Percentiles rank a stretch among this genome's conserved stretches.
These are phyloP conservation scores for Magallana gigas DNA, from an alignment of 1,140 invertebrate genomes.

Conservation along the genomic window DNA sequence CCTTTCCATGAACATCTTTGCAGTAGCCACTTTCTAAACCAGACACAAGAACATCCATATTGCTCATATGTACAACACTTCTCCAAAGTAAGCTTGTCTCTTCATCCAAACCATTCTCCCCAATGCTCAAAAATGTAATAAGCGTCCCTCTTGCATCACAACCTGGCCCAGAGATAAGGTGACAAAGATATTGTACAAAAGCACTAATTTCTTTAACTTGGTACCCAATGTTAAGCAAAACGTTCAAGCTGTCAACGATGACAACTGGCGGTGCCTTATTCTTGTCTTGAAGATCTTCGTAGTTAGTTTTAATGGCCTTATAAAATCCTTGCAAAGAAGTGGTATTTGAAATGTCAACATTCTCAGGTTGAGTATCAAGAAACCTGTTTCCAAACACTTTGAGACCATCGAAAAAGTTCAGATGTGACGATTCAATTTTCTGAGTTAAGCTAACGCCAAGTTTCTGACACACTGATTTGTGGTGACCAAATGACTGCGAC, in stretches of 20 bases:
- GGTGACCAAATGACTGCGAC: conserved; percentile 68
- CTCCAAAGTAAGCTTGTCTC: conserved; percentile 59
- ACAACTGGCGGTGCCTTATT: conserved; percentile 49
- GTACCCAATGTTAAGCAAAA: conserved; percentile 62
- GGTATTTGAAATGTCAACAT: not conserved
- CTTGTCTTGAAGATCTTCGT: conserved; percentile 28
- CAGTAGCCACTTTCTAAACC: conserved; percentile 68
- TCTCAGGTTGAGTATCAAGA: conserved; percentile 20
- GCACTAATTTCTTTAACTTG: conserved; percentile 48
- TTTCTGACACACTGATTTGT: conserved; percentile 65
- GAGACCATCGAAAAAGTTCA: conserved; percentile 54
- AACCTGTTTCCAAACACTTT: not conserved
- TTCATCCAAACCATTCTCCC: conserved; percentile 57
- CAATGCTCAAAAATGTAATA: conserved; percentile 52
- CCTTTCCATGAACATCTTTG: conserved; percentile 73
- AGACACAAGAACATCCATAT: conserved; percentile 57
- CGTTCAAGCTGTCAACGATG: conserved; percentile 65
- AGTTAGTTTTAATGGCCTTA: conserved; percentile 25
- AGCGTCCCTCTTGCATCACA: conserved; percentile 45
- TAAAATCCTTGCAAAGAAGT: conserved; percentile 6
- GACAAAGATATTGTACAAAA: conserved; percentile 58
- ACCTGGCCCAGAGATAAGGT: not conserved
- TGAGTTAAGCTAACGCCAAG: conserved; percentile 63
- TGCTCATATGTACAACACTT: conserved; percentile 57
- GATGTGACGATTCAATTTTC: conserved; percentile 61